Conservation (phyloP, 2,888 invertebrate species). For the Caenorhabditis sp. region DNA sequence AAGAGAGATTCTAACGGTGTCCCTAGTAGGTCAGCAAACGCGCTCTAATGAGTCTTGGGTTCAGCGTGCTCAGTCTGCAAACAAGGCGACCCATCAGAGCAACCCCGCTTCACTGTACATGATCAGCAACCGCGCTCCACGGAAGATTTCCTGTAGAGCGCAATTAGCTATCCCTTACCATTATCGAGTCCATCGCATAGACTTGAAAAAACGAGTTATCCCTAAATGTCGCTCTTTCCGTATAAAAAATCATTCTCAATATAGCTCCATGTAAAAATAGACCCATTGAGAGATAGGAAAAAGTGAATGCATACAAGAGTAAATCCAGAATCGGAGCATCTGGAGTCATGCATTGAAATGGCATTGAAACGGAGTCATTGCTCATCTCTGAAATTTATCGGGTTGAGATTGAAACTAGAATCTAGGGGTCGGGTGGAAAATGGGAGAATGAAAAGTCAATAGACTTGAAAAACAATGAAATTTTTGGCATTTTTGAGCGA, state of each 20-base stretch:
- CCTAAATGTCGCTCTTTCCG: not conserved
- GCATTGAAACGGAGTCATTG: conserved; percentile 7
- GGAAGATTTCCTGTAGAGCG: not conserved
- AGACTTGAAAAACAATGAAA: no score
- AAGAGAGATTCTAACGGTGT: no score
- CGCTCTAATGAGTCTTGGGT: no score
- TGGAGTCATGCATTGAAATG: conserved; percentile 5
- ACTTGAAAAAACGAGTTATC: conserved; percentile 31
- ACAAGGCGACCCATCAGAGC: no score
- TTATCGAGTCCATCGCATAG: conserved; percentile 30
- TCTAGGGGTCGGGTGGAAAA: not conserved
- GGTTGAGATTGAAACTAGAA: not conserved
- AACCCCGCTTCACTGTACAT: no score
- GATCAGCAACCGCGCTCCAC: no score
- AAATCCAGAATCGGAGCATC: not conserved
- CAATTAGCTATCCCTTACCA: not conserved
- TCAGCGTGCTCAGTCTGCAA: no score
- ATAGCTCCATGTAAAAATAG: not conserved
- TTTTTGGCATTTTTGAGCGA: not conserved
- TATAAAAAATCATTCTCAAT: conserved; percentile 17
- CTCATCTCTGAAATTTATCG: not conserved
- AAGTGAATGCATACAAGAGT: no score
- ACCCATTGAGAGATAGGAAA: conserved; percentile 8
- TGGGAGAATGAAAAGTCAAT: not conserved
- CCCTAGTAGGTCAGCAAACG: no score